phyloP scores from a whole-genome alignment of 2,113 vertebrate species.

The Felis chaus region DNA sequence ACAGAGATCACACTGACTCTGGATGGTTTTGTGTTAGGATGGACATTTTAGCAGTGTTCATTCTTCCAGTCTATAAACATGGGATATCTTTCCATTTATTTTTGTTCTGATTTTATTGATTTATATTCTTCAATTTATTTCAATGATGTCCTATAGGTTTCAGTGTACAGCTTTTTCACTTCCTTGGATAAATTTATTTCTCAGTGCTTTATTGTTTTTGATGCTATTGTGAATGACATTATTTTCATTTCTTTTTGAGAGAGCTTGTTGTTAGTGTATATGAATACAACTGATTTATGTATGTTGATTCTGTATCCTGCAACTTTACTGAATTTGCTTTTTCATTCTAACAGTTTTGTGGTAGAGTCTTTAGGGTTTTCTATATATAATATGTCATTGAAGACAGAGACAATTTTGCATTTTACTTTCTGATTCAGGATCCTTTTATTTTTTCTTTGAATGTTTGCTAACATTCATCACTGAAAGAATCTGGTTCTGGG shows the following conservation, averaged over 20 bases:
- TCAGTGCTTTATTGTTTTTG: background rate
- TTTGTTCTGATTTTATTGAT: background rate
- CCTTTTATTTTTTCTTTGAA: background rate
- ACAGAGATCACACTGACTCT: background rate
- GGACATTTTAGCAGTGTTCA: background rate
- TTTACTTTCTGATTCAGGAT: background rate
- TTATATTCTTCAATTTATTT: background rate
- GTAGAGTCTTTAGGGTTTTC: background rate
- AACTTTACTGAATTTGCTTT: background rate
- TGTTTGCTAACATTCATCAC: background rate
- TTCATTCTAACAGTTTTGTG: background rate
- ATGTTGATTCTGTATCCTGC: background rate
- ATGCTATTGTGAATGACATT: background rate
- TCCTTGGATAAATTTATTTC: background rate
- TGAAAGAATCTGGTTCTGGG: background rate
- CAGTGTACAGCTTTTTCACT: background rate
- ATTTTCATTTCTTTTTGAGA: background rate
- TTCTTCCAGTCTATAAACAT: background rate
- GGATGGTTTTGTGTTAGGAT: background rate
- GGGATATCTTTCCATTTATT: background rate
- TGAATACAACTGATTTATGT: background rate
- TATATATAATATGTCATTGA: background rate
- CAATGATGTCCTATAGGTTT: background rate
- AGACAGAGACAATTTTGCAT: background rate
- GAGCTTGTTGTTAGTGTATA: background rate